Base-by-base conservation (phyloP, 92 coral and sea anemone species). In the Metridium senile region DNA sequence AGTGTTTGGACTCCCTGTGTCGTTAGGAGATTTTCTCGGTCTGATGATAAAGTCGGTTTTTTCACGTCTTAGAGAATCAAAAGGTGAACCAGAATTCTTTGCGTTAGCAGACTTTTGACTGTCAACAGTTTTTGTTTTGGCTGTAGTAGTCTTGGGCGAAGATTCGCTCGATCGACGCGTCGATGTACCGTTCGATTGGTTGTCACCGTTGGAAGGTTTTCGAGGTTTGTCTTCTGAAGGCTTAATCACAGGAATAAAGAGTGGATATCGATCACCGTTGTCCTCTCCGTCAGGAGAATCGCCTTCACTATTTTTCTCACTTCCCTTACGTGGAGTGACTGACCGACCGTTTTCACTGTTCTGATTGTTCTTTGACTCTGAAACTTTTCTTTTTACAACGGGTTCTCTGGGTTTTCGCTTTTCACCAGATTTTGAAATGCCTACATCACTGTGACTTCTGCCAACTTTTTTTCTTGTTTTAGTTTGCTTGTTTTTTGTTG, bases 381-480 rank as follows among this genome's bases (percentile, higher is more conserved):
- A 80, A 43, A 63, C 68, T 46, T 87, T 87, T 13, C 90, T 79
- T 28, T 46, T 53, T 56, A 74, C 78, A 19, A 53, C 59, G 26
- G 76, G 69, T 58, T 92, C 93, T 21, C 85, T 85, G 25, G 93
- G 76, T 76, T 87, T 90, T 49, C 93, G 93, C 51, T 79, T 85
- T 25, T 80, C 88, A 54, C 67, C 67, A 39, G 93, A 58, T 78
- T 84, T 85, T 6, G 91, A 73, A 17, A 87, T 47, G 11, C 80
- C 93, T 85, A 86, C 93, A 92, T 92, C 97, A 76, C 97, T 92
- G 66, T 82, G 79, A 76, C 97, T 89, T 33, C 97, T 84, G 30
- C 65, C 78, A 43, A 89, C 79, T 58, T 84, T 90, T 62, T 65
- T 78, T 45, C 90, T 78, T 66, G 87, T 85, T 70, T 58, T 72